Evolutionary conservation across 1,140 invertebrate species (phyloP).

Genomic region (Olivierus martensii): DNA sequence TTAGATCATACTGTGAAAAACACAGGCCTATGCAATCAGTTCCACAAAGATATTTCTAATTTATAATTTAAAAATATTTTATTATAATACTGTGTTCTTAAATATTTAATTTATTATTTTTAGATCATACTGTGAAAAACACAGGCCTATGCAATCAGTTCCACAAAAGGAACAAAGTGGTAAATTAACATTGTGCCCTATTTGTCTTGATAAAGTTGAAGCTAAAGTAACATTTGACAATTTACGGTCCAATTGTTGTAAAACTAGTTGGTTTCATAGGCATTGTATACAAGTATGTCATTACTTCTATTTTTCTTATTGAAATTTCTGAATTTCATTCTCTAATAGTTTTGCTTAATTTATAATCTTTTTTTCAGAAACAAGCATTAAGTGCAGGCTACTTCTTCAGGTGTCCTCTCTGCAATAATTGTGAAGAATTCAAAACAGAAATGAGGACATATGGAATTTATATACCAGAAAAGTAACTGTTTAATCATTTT

Average conservation of each 20-base stretch:
- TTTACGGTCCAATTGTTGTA: neutral
- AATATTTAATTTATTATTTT: neutral
- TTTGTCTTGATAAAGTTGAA: neutral
- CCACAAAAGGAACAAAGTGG: neutral
- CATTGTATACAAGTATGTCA: neutral
- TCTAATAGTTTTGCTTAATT: no score
- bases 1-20: neutral
- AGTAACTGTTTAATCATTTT: no score
- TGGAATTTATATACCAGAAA: constrained; percentile 49
- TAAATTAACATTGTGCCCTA: neutral
- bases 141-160: neutral
- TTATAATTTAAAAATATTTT: no score
- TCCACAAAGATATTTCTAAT: no score
- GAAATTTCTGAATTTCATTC: no score
- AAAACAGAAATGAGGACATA: constrained; percentile 41
- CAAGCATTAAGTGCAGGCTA: constrained; percentile 47
- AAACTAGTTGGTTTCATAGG: neutral
- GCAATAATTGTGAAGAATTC: constrained; percentile 47
- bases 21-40: neutral
- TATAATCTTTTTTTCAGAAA: constrained; percentile 31
- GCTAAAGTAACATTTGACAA: neutral
- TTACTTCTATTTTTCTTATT: neutral
- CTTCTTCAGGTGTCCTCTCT: constrained; percentile 53
- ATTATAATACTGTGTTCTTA: no score
- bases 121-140: neutral